phyloP scores from a whole-genome alignment of 2,888 invertebrate species.

The Apotomis capreana region DNA sequence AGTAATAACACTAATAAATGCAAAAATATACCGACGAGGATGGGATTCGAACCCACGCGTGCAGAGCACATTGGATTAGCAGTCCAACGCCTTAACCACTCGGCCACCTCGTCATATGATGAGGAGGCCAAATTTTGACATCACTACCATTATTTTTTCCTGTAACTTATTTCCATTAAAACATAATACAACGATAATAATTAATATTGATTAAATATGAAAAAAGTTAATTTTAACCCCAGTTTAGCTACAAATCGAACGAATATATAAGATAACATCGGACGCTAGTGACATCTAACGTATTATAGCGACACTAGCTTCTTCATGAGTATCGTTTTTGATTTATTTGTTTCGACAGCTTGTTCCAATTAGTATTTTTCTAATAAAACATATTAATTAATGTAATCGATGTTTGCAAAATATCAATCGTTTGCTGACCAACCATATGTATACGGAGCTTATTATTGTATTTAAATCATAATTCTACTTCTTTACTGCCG shows the following conservation, averaged over 20 bases:
- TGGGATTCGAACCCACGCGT: conserved; percentile 93
- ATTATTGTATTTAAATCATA: not conserved
- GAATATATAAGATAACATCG: not conserved
- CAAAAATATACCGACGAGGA: conserved; percentile 85
- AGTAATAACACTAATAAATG: conserved; percentile 2
- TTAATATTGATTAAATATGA: not conserved
- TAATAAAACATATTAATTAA: too few relatives aligned
- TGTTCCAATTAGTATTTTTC: too few relatives aligned
- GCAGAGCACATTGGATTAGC: conserved; percentile 94
- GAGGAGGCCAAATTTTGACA: conserved; percentile 51
- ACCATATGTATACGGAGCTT: too few relatives aligned
- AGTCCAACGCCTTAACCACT: conserved; percentile 94
- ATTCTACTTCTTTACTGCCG: not conserved
- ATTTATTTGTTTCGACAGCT: too few relatives aligned
- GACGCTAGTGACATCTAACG: conserved; percentile 19
- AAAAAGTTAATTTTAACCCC: not conserved
- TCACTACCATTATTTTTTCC: conserved; percentile 8
- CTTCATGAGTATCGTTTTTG: not conserved
- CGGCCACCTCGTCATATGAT: conserved; percentile 89
- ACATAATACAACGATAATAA: not conserved
- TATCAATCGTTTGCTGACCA: too few relatives aligned
- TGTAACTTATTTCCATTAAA: conserved; percentile 8
- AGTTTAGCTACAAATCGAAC: conserved; percentile 1
- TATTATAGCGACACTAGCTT: not conserved
- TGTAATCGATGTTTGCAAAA: too few relatives aligned